Base-by-base conservation (phyloP, 2,113 vertebrate genomes). In the Eidolon helvum region DNA sequence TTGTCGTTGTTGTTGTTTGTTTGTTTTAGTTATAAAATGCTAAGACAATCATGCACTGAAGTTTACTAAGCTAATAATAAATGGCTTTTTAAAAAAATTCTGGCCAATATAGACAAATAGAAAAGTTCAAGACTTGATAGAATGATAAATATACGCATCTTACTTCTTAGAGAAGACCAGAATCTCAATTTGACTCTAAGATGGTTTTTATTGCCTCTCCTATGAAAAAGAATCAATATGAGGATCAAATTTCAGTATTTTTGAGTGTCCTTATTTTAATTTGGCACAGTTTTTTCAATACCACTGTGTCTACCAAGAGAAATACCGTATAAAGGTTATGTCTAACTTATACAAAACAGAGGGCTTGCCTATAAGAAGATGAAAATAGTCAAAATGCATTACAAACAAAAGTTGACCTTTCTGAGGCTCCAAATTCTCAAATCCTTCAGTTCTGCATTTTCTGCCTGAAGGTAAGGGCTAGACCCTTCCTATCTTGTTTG, bases 241-340 rank as follows among this genome's bases (percentile, higher is more conserved):
- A 79, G 21, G 19, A 74, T 83, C 61, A 77, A 82, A 86, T 83
- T 82, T 72, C 77, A 86, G 24, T 53, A 66, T 61, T 94, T 97
- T 71, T 15, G 80, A 65, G 65, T 21, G 7, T 65, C 40, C 69
- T 91, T 38, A 40, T 95, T 95, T 95, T 85, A 91, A 95, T 43
- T 91, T 75, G 79, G 33, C 78, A 79, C 38, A 71, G 21, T 69
- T 94, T 88, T 38, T 55, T 69, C 74, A 74, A 40, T 87, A 66
- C 38, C n/a, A 4, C 38, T 86, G 6, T 33, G 22, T 61, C 74
- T 87, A 57, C 63, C 65, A 69, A 55, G 50, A 38, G 19, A 94
- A 82, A 48, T 21, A 71, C 68, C 74, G 1, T 43, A 12, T 18
- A 75, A 57, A 75, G 33, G 85, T 57, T 85, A 57, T 24, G 43